Evolutionary conservation across 2,797 vertebrate species (phyloP).

Genomic region (Liparis tanakae): DNA sequence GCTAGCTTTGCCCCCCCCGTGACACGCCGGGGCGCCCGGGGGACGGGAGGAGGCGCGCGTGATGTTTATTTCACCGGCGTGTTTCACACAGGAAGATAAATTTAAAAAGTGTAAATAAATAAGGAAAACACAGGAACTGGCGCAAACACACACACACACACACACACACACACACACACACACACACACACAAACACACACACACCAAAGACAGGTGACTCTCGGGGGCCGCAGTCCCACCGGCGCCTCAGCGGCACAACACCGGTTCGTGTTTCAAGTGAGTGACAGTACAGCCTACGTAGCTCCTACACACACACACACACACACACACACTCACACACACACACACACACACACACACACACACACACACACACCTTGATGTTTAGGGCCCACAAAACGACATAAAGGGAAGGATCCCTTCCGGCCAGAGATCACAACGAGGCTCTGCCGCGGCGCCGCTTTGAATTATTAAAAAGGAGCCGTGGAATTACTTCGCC

Average conservation of each 20-base stretch:
- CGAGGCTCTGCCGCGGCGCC: conserved; percentile 50
- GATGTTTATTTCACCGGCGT: conserved; percentile 77
- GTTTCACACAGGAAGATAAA: conserved; percentile 30
- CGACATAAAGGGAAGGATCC: conserved; percentile 41
- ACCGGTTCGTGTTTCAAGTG: conserved; percentile 69
- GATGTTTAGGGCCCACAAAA: conserved; percentile 58
- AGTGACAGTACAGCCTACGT: conserved; percentile 62
- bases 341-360: conserved; percentile 14
- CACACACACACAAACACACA: not conserved
- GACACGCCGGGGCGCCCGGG: conserved; percentile 58
- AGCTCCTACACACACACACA: conserved; percentile 13
- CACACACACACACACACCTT: conserved; percentile 8
- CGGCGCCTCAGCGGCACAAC: conserved; percentile 63
- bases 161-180: not conserved
- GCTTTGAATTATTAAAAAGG: conserved; percentile 80
- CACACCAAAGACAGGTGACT: conserved; percentile 64
- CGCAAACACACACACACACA: not conserved
- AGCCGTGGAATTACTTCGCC: conserved; percentile 77
- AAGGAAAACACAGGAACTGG: conserved; percentile 28
- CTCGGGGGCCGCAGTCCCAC: conserved; percentile 59
- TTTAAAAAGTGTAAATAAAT: not conserved
- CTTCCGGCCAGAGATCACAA: conserved; percentile 62
- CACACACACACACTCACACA: conserved; percentile 14
- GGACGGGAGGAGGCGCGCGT: conserved; percentile 52
- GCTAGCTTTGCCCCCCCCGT: conserved; percentile 65